Percentiles rank a stretch among this genome's conserved stretches.
These are phyloP conservation scores for Pachypeltis micranthus DNA, from an alignment of 1,140 invertebrate species.

Conservation along the genomic window DNA sequence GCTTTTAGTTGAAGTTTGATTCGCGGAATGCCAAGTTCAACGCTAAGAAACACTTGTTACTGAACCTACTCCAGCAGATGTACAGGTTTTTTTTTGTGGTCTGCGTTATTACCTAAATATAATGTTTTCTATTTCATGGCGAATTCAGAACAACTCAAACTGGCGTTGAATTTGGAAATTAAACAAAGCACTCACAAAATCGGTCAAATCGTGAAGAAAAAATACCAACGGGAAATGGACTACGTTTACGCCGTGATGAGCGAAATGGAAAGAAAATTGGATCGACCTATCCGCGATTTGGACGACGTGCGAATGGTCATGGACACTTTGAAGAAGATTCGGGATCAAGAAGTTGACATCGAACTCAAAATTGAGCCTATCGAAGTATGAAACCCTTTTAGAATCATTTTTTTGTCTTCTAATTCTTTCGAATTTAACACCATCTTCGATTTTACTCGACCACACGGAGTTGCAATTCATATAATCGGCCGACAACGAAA, in stretches of 20 bases:
- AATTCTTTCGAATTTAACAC: constrained; percentile 1
- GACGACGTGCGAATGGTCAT: constrained; percentile 89
- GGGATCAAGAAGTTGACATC: constrained; percentile 91
- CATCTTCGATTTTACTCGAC: too few species aligned
- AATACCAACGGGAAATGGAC: constrained; percentile 88
- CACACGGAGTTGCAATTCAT: too few species aligned
- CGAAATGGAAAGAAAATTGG: constrained; percentile 78
- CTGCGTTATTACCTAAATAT: too few species aligned
- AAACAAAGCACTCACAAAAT: constrained; percentile 64
- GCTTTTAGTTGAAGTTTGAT: too few species aligned
- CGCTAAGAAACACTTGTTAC: too few species aligned
- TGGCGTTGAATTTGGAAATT: constrained; percentile 71
- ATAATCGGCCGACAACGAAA: too few species aligned
- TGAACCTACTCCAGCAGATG: too few species aligned
- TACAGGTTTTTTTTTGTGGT: too few species aligned
- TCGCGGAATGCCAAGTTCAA: too few species aligned
- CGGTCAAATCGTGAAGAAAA: constrained; percentile 81
- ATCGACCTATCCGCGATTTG: constrained; percentile 74
- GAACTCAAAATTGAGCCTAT: constrained; percentile 86
- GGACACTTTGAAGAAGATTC: constrained; percentile 83
- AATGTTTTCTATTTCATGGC: too few species aligned
- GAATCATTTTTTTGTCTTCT: constrained; percentile 17
- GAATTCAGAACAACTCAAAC: constrained; percentile 76
- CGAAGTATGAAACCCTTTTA: constrained; percentile 54
- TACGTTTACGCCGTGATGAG: constrained; percentile 86